Evolutionary conservation across 2,888 invertebrate species (phyloP), one percentile per base, ranked within the genome.

Genomic region (Aleiodes testaceus): DNA sequence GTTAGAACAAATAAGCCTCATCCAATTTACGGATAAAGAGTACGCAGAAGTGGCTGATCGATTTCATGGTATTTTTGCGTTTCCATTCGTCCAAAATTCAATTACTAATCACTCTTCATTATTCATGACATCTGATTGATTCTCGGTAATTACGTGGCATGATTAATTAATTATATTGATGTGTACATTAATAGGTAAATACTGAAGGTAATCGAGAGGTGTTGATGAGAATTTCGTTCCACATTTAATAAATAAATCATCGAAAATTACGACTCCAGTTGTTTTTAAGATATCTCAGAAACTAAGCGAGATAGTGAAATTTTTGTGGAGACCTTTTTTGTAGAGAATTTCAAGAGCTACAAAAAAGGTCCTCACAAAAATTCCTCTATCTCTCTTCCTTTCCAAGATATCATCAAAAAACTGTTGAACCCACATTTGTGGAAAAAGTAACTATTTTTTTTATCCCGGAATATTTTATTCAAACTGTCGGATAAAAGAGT

Each of bases 51-150:
- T 36, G n/a, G n/a, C n/a, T 20, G 36, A 59, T 16, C 36, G 26
- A 55, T 55, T 55, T 55, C 14, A 26, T 55, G 26, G 14, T 30
- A 55, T 55, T 59, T 42, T 59, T 42, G 26, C 18, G 42, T 36
- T 20, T 59, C 53, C 26, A 53, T 36, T 59, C 42, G 36, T 59
- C 42, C 36, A 14, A 59, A 42, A 59, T 59, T 36, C n/a, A 14
- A 59, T 59, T 59, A 14, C 59, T 18, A 52, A 66, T 36, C 52
- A 18, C 50, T 66, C 52, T 66, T 30, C 12, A 52, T 20, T 52
- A 66, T 42, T 7, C 12, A 52, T 52, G 52, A 66, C 66, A 26
- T 50, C 20, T 52, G 50, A 66, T 52, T 12, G 50, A 49, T 42
- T 66, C 20, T n/a, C 20, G 42, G 26, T 18, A 66, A 66, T 66